A percentile compares a stretch with the other conserved stretches of the same genome.
These are phyloP conservation scores for Micrasema minimum DNA, from an alignment of 1,140 invertebrate genomes.

Conservation along the genomic window DNA sequence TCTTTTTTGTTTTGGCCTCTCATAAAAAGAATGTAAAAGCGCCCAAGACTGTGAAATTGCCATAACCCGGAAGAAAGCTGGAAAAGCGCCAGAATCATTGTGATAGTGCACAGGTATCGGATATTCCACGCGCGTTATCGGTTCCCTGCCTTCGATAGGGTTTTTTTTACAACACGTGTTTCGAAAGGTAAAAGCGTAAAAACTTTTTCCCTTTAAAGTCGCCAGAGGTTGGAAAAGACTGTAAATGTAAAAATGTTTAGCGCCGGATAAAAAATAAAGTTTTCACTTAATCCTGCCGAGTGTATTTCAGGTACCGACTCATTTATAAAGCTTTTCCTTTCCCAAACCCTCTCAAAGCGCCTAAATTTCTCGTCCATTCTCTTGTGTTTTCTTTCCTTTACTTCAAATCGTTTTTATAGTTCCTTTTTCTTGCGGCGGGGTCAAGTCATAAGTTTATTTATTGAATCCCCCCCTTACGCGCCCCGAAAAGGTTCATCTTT, in stretches of 20 bases:
- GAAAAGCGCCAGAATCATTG: constrained; percentile 34
- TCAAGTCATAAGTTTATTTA: too few relatives aligned
- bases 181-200: constrained; percentile 28
- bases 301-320: constrained; percentile 22
- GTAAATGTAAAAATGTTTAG: constrained; percentile 23
- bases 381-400: too few relatives aligned
- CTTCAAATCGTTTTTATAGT: too few relatives aligned
- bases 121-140: constrained; percentile 22
- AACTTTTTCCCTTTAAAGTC: constrained; percentile 9
- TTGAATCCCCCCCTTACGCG: too few relatives aligned
- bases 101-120: constrained; percentile 27
- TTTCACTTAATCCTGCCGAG: constrained; percentile 16
- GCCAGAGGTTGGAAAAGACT: not conserved
- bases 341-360: too few relatives aligned
- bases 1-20: constrained; percentile 30
- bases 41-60: constrained; percentile 32
- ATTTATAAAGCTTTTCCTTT: too few relatives aligned
- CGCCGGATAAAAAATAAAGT: constrained; percentile 26
- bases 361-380: too few relatives aligned
- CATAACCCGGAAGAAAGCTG: constrained; percentile 15
- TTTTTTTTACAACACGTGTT: constrained; percentile 27
- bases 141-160: constrained; percentile 8
- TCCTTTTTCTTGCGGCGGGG: too few relatives aligned
- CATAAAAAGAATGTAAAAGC: constrained; percentile 36
- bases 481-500: too few relatives aligned